phyloP scores from a whole-genome alignment of 2,797 vertebrate species.

The Oophaga sylvatica region DNA sequence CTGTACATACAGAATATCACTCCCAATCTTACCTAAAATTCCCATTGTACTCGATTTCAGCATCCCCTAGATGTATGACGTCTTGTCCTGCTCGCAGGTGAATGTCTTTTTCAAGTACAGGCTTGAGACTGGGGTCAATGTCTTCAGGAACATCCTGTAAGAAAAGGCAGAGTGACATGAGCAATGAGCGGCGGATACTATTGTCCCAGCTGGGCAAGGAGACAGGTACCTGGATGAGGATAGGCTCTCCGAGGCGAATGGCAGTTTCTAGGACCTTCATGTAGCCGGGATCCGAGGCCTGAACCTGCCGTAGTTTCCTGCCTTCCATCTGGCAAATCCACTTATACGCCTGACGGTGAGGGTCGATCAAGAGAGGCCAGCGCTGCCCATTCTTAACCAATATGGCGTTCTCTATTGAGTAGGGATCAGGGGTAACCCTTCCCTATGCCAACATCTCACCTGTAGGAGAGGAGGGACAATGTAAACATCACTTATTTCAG shows the following conservation, averaged over 20 bases:
- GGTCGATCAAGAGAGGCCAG: constrained; percentile 73
- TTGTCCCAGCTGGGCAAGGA: neutral
- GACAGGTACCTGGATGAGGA: constrained; percentile 68
- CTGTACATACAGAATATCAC: no score
- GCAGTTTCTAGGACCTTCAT: constrained; percentile 65
- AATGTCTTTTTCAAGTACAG: constrained; percentile 68
- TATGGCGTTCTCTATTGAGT: constrained; percentile 71
- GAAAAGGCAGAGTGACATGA: neutral
- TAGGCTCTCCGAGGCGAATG: constrained; percentile 65
- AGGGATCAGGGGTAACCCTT: constrained; percentile 70
- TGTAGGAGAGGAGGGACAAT: constrained; percentile 56
- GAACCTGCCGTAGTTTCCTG: constrained; percentile 61
- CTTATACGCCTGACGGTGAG: constrained; percentile 67
- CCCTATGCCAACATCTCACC: constrained; percentile 68
- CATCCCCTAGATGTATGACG: constrained; percentile 66
- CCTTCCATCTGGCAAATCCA: constrained; percentile 72
- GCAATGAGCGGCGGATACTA: neutral
- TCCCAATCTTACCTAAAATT: constrained; percentile 69
- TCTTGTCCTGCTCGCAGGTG: constrained; percentile 65
- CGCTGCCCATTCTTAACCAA: constrained; percentile 64
- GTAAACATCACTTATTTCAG: neutral
- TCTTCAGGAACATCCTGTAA: constrained; percentile 69
- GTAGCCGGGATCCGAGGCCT: constrained; percentile 61
- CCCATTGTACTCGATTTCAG: constrained; percentile 69
- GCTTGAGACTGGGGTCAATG: constrained; percentile 66